A percentile compares a stretch with the other conserved stretches of the same genome.
phyloP scores from a whole-genome alignment of 2,113 vertebrate species.

The Erythrolamprus reginae region DNA sequence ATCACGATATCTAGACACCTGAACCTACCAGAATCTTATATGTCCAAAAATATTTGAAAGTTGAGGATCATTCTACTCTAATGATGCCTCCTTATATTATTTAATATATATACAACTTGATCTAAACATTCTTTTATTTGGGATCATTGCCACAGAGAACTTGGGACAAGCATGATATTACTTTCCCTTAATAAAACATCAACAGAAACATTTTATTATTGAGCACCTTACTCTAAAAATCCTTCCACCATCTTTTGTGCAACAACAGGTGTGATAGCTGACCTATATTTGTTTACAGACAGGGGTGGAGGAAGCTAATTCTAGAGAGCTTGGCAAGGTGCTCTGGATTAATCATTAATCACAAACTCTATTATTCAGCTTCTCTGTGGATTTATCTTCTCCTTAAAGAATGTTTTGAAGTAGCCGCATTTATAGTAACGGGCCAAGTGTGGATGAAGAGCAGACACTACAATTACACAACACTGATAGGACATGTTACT shows the following conservation, averaged over 20 bases:
- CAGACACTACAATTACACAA: neutral
- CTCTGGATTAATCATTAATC: constrained; percentile 34
- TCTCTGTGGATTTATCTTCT: constrained; percentile 20
- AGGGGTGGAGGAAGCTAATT: neutral
- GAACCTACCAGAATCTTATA: neutral
- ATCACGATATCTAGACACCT: neutral
- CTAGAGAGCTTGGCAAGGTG: constrained; percentile 14
- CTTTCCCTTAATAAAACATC: neutral
- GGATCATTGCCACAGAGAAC: neutral
- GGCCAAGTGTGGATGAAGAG: rapidly evolving
- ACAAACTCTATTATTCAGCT: neutral
- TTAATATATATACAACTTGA: neutral
- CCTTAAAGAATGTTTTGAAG: constrained; percentile 1
- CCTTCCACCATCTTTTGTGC: neutral
- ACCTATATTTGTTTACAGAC: neutral
- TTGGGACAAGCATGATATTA: neutral
- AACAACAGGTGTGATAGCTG: constrained; percentile 12
- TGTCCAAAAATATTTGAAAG: neutral
- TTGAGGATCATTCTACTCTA: neutral
- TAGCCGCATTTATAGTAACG: neutral
- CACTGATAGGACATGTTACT: neutral
- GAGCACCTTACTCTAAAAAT: neutral
- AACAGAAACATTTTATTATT: neutral
- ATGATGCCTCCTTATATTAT: neutral
- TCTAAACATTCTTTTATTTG: neutral